Base-by-base conservation (phyloP, 1,140 invertebrate species). In the Solenopsis invicta region DNA sequence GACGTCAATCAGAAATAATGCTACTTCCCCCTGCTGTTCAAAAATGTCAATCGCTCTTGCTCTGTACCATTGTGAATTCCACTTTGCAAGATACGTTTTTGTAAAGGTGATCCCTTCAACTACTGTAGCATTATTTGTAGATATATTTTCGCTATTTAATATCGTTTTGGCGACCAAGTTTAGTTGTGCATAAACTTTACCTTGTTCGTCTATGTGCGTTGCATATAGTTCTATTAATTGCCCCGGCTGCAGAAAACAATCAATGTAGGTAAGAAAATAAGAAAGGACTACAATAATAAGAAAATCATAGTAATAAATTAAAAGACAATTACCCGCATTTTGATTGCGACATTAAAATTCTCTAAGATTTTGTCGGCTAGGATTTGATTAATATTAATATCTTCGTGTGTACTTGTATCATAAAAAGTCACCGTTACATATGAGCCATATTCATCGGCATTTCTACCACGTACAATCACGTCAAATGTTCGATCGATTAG, bases 121-220 rank as follows among this genome's bases (percentile, higher is more conserved):
- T 0, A 86, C 91, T 5, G 72, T 29, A 2, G 89, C 3, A 5
- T 91, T 88, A 12, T 91, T 87, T 0, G 56, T 52, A 5, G 92
- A 91, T 9, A 92, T 59, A 1, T 90, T 76, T 12, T 94, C 59
- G 29, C 90, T 80, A 45, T 93, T 91, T 45, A 95, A 81, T 5
- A 96, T 59, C 21, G 92, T 91, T 69, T 92, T 94, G 12, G 93
- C 94, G 3, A 93, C 87, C 0, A 94, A 94, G 18, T 94, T 93
- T 0, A 96, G 41, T 64, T 96, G 95, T 0, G 96, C 87, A 78
- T 93, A 96, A 4, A 96, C 69, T 48, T 95, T 94, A 5, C 95
- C 95, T 37, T 93, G 90, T 0, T 91, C 52, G 21, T 93, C 93
- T 16, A 96, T 91, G 54, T 96, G 90, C 0, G 94, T 94, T 1